These are phyloP conservation scores for Acrocyrtus sp. DNA, from an alignment of 2,888 invertebrate species.

Conservation along the genomic window DNA sequence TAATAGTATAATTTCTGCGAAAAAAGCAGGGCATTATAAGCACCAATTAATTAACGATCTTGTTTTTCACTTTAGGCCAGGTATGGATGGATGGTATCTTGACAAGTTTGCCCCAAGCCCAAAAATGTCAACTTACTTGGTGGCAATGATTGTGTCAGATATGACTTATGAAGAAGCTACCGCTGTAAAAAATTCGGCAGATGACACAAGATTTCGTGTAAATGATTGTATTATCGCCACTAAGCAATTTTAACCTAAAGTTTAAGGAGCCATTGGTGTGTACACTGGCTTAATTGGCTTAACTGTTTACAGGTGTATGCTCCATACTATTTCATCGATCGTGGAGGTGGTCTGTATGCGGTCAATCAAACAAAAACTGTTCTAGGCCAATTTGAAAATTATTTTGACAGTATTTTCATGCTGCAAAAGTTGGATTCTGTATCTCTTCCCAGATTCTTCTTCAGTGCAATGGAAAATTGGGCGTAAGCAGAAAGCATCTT, in stretches of 20 bases:
- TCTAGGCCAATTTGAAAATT: conserved; percentile 76
- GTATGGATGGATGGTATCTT: conserved; percentile 69
- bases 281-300: background rate
- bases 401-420: conserved; percentile 78
- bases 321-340: conserved; percentile 48
- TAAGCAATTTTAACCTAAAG: background rate
- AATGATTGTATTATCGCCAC: background rate
- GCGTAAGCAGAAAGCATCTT: too few species aligned
- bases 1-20: background rate
- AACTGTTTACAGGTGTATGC: conserved; percentile 45
- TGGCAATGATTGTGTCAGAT: conserved; percentile 92
- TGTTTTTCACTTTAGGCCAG: conserved; percentile 34
- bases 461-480: conserved; percentile 59
- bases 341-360: conserved; percentile 54
- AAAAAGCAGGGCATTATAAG: background rate
- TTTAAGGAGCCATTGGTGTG: background rate
- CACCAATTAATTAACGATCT: background rate
- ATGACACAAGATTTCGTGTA: conserved; percentile 27
- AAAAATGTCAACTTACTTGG: conserved; percentile 93
- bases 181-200: background rate
- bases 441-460: conserved; percentile 56
- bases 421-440: conserved; percentile 66
- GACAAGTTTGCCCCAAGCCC: conserved; percentile 83
- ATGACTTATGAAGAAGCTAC: conserved; percentile 68
- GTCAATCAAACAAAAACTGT: conserved; percentile 69